Percentiles rank a stretch among this genome's conserved stretches.
These are phyloP conservation scores for Sisor rabdophorus DNA, from an alignment of 2,113 vertebrate species.

Conservation along the genomic window DNA sequence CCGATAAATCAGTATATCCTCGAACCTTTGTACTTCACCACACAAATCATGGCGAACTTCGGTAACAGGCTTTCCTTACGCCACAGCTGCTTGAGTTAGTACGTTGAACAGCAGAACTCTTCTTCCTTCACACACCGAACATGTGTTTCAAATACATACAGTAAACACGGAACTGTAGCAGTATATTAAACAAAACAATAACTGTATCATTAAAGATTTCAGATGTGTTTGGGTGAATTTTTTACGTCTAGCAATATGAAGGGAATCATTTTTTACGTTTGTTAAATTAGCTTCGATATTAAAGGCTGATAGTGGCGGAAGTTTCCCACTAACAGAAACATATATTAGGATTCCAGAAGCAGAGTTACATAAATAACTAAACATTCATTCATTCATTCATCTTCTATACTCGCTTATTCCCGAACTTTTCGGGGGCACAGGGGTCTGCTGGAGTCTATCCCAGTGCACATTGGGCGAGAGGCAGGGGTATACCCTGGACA, in stretches of 20 bases:
- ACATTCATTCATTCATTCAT: too few relatives aligned
- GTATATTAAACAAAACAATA: neutral
- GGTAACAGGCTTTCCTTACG: neutral
- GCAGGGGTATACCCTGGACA: too few relatives aligned
- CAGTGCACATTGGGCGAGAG: too few relatives aligned
- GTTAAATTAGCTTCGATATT: too few relatives aligned
- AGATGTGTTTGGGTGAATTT: neutral
- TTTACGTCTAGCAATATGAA: neutral
- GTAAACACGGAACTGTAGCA: neutral
- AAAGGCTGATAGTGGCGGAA: too few relatives aligned
- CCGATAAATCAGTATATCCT: neutral
- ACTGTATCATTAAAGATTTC: too few relatives aligned
- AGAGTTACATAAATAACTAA: neutral
- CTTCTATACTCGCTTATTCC: too few relatives aligned
- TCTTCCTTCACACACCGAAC: neutral
- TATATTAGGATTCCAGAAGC: neutral
- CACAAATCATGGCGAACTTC: slow-evolving; percentile 4
- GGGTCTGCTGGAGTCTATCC: too few relatives aligned
- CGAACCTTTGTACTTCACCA: neutral
- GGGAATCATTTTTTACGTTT: neutral
- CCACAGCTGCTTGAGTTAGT: neutral
- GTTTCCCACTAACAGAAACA: too few relatives aligned
- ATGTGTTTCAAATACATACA: neutral
- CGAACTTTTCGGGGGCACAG: too few relatives aligned
- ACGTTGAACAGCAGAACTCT: neutral